Conservation (phyloP, 2,113 vertebrate genomes). For the Cyprinus carpio region DNA sequence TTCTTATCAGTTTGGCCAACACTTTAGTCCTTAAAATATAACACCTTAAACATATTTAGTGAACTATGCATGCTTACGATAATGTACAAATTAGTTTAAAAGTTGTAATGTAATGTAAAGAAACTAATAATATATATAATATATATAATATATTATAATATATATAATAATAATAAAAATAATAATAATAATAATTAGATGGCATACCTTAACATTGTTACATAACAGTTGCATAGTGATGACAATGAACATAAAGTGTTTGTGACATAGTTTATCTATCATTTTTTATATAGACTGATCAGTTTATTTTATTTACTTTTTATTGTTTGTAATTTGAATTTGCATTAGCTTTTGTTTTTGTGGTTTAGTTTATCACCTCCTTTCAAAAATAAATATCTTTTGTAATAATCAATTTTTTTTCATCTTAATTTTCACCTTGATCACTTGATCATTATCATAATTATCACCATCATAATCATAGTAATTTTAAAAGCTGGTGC, state of each 20-base stretch:
- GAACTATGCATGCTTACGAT: background rate
- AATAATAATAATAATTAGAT: no score
- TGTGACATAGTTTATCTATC: background rate
- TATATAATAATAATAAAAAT: no score
- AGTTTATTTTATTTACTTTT: background rate
- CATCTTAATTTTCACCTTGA: background rate
- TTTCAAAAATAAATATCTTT: conserved; percentile 9
- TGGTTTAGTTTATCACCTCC: background rate
- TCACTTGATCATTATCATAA: background rate
- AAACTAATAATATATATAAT: no score
- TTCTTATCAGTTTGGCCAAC: no score
- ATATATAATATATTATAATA: no score
- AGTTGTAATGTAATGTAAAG: background rate
- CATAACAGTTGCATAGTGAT: background rate
- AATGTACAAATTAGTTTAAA: background rate
- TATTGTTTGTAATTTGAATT: background rate
- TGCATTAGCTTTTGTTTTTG: background rate
- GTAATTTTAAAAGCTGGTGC: background rate
- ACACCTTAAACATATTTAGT: background rate
- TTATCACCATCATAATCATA: conserved; percentile 14
- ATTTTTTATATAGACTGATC: background rate
- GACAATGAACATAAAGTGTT: background rate
- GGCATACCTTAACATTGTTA: background rate
- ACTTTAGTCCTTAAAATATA: background rate
- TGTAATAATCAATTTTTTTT: background rate